A percentile compares a stretch with the other conserved stretches of the same genome.
Evolutionary conservation across 1,140 invertebrate species (phyloP).

Genomic region (Sycophila sp.): DNA sequence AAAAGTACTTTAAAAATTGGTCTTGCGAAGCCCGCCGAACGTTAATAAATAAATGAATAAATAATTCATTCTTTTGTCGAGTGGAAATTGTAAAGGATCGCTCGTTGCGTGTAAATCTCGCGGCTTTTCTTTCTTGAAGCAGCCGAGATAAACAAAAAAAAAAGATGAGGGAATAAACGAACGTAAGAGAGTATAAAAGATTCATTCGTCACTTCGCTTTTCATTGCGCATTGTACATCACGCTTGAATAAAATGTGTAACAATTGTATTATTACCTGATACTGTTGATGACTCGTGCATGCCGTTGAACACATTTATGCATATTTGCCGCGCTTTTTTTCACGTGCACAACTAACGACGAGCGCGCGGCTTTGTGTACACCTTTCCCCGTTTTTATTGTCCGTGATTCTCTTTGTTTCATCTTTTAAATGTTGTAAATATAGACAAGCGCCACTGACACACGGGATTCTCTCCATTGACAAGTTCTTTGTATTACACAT

Average conservation of each 20-base stretch:
- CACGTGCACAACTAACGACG: conserved; percentile 21
- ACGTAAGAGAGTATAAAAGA: too few species aligned
- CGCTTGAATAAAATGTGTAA: conserved; percentile 18
- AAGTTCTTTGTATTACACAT: conserved; percentile 11
- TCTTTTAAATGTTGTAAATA: conserved; percentile 18
- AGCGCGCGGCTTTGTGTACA: conserved; percentile 9
- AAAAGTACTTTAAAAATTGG: too few species aligned
- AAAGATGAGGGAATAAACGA: too few species aligned
- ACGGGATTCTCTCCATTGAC: neutral
- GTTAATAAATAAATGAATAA: too few species aligned
- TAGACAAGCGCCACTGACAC: too few species aligned
- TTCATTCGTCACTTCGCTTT: conserved; percentile 31
- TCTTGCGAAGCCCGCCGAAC: too few species aligned
- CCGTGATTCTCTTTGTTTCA: neutral
- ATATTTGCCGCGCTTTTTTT: conserved; percentile 29
- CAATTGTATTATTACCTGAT: neutral
- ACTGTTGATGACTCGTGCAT: conserved; percentile 6
- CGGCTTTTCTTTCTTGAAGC: conserved; percentile 14
- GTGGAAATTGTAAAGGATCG: conserved; percentile 20
- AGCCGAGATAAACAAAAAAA: too few species aligned
- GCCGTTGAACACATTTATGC: conserved; percentile 5
- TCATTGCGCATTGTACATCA: conserved; percentile 19
- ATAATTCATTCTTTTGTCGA: too few species aligned
- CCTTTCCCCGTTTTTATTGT: neutral
- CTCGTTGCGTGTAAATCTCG: neutral